Base-by-base conservation (phyloP, 2,113 vertebrate species). In the Macaca nemestrina region DNA sequence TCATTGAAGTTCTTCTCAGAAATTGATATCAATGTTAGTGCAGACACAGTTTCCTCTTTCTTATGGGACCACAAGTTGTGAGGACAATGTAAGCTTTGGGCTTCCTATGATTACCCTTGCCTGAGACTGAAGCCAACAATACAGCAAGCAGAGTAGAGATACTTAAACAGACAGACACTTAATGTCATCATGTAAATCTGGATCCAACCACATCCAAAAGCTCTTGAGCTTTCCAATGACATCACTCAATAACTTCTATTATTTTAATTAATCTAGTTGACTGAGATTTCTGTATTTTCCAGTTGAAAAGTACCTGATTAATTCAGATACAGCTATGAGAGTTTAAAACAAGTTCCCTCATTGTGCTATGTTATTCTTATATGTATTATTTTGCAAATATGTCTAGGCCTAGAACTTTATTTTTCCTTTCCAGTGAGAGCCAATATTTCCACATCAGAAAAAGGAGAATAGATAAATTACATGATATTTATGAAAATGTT, bases 221-320 rank as follows among this genome's bases (percentile, higher is more conserved):
- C 50, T 12, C 38, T 35, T 67, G 45, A 94, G 79, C 6, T 68
- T 72, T 57, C 6, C 18, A n/a, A 5, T 86, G 78, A 59, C 20
- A 76, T 50, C 16, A 76, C 25, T 89, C 27, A 85, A 40, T 55
- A 78, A 78, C 91, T 64, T 88, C 35, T 18, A 70, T 64, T 80
- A 43, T 79, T 93, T 94, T 94, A 72, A 57, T 88, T 70, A 93
- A 76, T 64, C 3, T 48, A 48, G 9, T 88, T 84, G 40, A 82
- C 8, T 48, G 90, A 12, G 3, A 14, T 75, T 79, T 94, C 43
- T 73, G 16, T 45, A 30, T 93, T 95, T 92, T 82, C 27, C 3
- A 68, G n/a, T 89, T 85, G 72, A 82, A 91, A 94, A 14, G 30
- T 27, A 52, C 27, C 38, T 88, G 23, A 67, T 93, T 93, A 93